A percentile compares a stretch with the other conserved stretches of the same genome.
Conservation (phyloP, 2,797 vertebrate species). For the Cirrhinus mrigala region DNA sequence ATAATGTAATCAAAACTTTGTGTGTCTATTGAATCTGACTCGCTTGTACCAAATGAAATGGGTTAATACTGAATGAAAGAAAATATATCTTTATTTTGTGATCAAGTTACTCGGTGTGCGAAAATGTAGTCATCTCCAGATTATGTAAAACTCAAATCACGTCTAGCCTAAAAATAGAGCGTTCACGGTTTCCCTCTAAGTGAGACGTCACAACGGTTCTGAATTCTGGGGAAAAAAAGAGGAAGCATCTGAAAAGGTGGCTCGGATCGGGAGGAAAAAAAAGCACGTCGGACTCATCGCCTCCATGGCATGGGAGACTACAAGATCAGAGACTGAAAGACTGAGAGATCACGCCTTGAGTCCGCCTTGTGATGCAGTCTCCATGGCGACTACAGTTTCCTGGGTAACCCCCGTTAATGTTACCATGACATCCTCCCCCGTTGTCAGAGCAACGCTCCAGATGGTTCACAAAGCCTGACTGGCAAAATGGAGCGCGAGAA, state of each 20-base stretch:
- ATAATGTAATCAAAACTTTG: constrained; percentile 46
- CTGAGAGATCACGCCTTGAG: constrained; percentile 79
- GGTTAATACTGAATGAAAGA: constrained; percentile 33
- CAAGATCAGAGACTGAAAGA: constrained; percentile 53
- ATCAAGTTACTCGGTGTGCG: constrained; percentile 15
- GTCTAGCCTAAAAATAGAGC: constrained; percentile 16
- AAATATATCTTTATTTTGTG: constrained; percentile 56
- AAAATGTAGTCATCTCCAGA: constrained; percentile 38
- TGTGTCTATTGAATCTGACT: constrained; percentile 58
- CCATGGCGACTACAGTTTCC: constrained; percentile 94
- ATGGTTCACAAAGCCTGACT: constrained; percentile 80
- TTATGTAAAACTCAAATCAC: constrained; percentile 37
- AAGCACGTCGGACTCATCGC: constrained; percentile 54
- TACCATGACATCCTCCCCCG: constrained; percentile 85
- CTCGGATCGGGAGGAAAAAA: background rate
- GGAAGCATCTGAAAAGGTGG: background rate
- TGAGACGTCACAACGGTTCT: constrained; percentile 20
- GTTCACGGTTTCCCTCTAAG: constrained; percentile 25
- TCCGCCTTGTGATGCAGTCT: constrained; percentile 90
- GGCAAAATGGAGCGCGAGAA: constrained; percentile 66
- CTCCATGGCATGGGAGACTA: constrained; percentile 55
- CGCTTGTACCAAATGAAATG: constrained; percentile 73
- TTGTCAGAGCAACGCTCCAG: constrained; percentile 85
- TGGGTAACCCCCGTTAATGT: constrained; percentile 92
- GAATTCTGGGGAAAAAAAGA: background rate